Evolutionary conservation across 1,140 invertebrate genomes (phyloP), one percentile per base, ranked within the genome.

Genomic region (Stegodyphus mimosarum): DNA sequence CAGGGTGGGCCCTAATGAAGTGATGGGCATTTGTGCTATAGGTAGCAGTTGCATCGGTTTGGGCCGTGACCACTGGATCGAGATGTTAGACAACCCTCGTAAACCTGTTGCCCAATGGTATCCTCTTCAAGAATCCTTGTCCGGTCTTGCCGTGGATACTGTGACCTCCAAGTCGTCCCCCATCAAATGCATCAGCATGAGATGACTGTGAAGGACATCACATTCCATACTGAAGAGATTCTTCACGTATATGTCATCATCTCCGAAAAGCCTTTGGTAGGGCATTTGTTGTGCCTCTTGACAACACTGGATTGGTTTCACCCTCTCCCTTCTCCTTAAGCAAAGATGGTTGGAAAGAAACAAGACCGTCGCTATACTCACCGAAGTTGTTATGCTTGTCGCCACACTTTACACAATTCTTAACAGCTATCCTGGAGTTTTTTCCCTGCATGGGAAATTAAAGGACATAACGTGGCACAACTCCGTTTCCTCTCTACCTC

Each of bases 81-180:
- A 96, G 90, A 97, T 96, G 95, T 89, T 96, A 88, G 95, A 96
- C 89, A 96, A 94, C 90, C 94, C 95, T 6, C 91, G 95, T 17
- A 94, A 95, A 89, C 95, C 95, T 0, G 94, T 96, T 1, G 94
- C 95, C 5, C 95, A 96, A 89, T 96, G 95, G 95, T 96, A 96
- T 89, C 92, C 94, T 0, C 91, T 96, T 66, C 92, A 93, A 89
- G 95, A 95, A 89, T 93, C 93, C 79, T 90, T 94, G 73, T 84
- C 81, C n/a, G 81, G 81, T 18, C 33, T 84, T 18, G 63, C 73
- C 6, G 81, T 84, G 17, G 81, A 84, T 10, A 91, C 92, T 5
- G 92, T 93, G 63, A 91, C 92, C 15, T 87, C 91, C 49, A 73
- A 76, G 33, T 64, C 86, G 33, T 81, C 85, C 3, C 66, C 78